Percentiles rank a stretch among this genome's conserved stretches.
phyloP scores from a whole-genome alignment of 1,140 invertebrate genomes.

The Epicauta chinensis region DNA sequence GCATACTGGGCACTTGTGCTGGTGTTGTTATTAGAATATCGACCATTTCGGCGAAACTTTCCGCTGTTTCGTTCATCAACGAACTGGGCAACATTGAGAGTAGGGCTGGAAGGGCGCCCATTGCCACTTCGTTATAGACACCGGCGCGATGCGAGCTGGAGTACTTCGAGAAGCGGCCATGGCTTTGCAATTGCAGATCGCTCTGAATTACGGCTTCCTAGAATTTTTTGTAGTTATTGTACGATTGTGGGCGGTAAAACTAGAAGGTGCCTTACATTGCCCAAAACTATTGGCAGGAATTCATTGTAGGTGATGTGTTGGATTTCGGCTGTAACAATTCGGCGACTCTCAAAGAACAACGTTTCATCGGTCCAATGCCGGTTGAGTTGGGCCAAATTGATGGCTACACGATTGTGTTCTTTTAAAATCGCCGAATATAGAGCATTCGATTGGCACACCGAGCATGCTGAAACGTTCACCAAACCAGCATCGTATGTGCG shows the following conservation, averaged over 20 bases:
- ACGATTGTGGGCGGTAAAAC: not conserved
- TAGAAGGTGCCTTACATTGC: constrained; percentile 46
- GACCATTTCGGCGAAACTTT: constrained; percentile 41
- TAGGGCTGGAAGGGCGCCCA: constrained; percentile 68
- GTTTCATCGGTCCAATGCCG: constrained; percentile 80
- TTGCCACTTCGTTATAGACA: constrained; percentile 66
- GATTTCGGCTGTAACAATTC: constrained; percentile 71
- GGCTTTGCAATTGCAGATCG: constrained; percentile 54
- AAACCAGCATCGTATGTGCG: constrained; percentile 70
- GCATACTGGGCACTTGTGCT: constrained; percentile 46
- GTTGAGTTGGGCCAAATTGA: constrained; percentile 64
- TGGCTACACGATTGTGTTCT: constrained; percentile 81
- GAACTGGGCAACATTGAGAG: constrained; percentile 62
- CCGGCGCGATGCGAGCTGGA: constrained; percentile 74
- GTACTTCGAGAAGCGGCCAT: constrained; percentile 69
- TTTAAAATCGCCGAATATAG: constrained; percentile 62
- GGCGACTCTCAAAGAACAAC: constrained; percentile 69
- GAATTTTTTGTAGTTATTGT: constrained; percentile 20
- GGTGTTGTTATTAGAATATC: constrained; percentile 46
- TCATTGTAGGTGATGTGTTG: constrained; percentile 85
- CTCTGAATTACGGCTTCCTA: constrained; percentile 59
- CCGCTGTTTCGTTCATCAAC: constrained; percentile 41
- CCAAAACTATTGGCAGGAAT: constrained; percentile 73
- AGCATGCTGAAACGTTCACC: constrained; percentile 57
- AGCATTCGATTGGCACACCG: constrained; percentile 46